Conservation (phyloP, 2,113 vertebrate genomes). For the Tor tambroides region DNA sequence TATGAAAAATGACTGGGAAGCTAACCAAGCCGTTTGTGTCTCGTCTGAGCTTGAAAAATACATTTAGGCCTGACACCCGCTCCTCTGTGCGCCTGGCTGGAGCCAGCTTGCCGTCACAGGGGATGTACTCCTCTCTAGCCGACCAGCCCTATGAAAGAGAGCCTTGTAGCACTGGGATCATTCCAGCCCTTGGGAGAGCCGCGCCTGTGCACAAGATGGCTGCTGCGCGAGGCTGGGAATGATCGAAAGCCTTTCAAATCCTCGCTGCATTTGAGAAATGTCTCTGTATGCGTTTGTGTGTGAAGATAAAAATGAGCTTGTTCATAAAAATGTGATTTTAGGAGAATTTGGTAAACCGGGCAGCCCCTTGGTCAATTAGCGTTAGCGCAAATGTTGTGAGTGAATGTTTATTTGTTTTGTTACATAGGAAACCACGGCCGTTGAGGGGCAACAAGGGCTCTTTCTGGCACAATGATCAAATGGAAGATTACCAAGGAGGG, state of each 20-base stretch:
- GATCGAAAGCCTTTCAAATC: conserved; percentile 9
- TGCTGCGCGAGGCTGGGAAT: background rate
- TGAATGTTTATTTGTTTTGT: conserved; percentile 53
- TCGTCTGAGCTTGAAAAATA: background rate
- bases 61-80: conserved; percentile 39
- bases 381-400: conserved; percentile 37
- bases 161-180: conserved; percentile 44
- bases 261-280: background rate
- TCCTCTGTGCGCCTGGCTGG: conserved; percentile 38
- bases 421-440: conserved; percentile 32
- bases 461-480: conserved; percentile 58
- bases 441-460: conserved; percentile 8
- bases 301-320: conserved; percentile 24
- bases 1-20: conserved; percentile 7
- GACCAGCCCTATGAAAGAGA: conserved; percentile 41
- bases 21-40: conserved; percentile 13
- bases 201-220: conserved; percentile 49
- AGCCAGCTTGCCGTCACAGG: conserved; percentile 42
- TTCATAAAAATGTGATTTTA: background rate
- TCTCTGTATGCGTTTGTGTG: background rate
- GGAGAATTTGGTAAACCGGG: conserved; percentile 15
- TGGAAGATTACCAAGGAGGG: conserved; percentile 61
- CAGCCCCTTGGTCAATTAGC: conserved; percentile 20
- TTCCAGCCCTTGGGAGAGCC: conserved; percentile 46
- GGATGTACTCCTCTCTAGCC: conserved; percentile 30